Base-by-base conservation (phyloP, 2,797 vertebrate species). In the Catostomus latipinnis region DNA sequence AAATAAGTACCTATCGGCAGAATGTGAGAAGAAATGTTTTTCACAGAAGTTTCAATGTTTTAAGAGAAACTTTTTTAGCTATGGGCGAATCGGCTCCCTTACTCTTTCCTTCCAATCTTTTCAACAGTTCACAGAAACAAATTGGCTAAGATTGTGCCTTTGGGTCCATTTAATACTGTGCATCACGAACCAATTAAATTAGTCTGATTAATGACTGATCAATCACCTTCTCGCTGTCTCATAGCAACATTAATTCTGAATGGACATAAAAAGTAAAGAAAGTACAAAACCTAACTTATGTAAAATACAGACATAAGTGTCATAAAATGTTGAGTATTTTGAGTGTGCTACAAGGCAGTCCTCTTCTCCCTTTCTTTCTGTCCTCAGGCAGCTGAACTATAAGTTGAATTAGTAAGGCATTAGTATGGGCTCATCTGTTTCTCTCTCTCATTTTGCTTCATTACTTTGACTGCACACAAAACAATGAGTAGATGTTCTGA, bases 371-470 rank as follows among this genome's bases (percentile, higher is more conserved):
- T 57, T 49, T 57, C 71, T 79, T 53, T 71, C 84, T 87, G 76
- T 89, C 86, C 86, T 80, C 22, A 72, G 63, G 81, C 85, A 86
- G 86, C 84, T 81, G 72, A 78, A 83, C 77, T 80, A 53, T 62
- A 65, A 88, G 86, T 74, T 83, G 85, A 90, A 86, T 74, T 88
- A 87, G 78, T 81, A 77, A 82, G 86, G 66, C 73, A 86, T 65
- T 84, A 85, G 78, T 86, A 84, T 83, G 76, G 74, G 72, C 60
- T 76, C 84, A 22, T 22, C 22, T 22, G 22, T 75, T 75, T 74
- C 65, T 50, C 50, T 6, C 80, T 79, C 76, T 87, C 83, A 76
- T 78, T 84, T 78, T 61, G 68, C 82, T 83, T 86, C 83, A 86
- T 88, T 83, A 87, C 78, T 82, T 58, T 34, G 61, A 61, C 73